phyloP scores from a whole-genome alignment of 2,113 vertebrate species.

The Seriola dumerili region DNA sequence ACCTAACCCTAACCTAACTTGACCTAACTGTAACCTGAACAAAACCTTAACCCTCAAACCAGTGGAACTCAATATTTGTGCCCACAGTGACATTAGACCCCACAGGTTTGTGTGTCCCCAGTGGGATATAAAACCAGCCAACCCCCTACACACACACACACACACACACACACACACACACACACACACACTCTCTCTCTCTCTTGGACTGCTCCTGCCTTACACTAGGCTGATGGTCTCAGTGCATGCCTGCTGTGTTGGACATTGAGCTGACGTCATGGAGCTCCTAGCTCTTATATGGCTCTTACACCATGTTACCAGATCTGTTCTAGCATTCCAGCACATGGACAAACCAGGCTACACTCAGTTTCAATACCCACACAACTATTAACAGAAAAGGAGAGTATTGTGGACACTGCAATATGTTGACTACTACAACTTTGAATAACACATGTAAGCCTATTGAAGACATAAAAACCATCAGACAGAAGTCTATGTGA shows the following conservation, averaged over 20 bases:
- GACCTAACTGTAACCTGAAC: too few relatives aligned
- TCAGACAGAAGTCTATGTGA: background rate
- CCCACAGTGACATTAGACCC: too few relatives aligned
- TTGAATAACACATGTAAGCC: background rate
- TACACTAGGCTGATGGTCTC: conserved; percentile 24
- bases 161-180: background rate
- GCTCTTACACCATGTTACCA: conserved; percentile 23
- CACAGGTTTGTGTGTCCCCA: too few relatives aligned
- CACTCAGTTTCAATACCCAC: background rate
- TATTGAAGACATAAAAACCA: background rate
- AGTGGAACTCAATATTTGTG: too few relatives aligned
- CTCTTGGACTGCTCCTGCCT: background rate
- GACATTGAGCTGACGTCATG: background rate
- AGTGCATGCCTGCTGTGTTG: conserved; percentile 30
- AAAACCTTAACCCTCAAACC: too few relatives aligned
- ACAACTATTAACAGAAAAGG: background rate
- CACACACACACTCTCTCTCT: background rate
- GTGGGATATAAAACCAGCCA: too few relatives aligned
- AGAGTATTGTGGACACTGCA: background rate
- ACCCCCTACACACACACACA: background rate
- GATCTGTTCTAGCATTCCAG: conserved; percentile 39
- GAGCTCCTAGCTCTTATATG: conserved; percentile 46
- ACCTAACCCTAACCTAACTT: too few relatives aligned
- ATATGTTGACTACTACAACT: background rate
- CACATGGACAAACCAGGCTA: conserved; percentile 5